phyloP scores from a whole-genome alignment of 2,888 invertebrate species.

The Cryptus armator region DNA sequence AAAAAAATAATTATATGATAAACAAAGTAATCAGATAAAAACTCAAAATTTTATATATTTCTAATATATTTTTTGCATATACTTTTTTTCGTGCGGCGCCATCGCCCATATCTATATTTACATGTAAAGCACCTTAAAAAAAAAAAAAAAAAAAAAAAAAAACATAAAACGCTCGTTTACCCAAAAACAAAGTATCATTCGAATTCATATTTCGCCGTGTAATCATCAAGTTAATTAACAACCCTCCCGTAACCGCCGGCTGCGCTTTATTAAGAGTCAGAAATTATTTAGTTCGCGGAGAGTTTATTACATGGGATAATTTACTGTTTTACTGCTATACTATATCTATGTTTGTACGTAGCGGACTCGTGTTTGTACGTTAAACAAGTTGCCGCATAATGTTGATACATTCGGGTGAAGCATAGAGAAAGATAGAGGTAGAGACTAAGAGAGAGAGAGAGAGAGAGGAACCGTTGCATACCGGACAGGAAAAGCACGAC shows the following conservation, averaged over 20 bases:
- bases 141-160: too few species aligned
- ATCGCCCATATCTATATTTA: too few species aligned
- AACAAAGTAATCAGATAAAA: too few species aligned
- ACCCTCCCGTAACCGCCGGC: neutral
- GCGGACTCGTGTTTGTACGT: neutral
- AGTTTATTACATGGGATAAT: neutral
- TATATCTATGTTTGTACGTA: neutral
- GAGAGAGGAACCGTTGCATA: neutral
- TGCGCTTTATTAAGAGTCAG: neutral
- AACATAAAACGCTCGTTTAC: too few species aligned
- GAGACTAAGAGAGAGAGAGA: neutral
- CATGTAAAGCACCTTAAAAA: too few species aligned
- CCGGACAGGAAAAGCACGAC: slow-evolving; percentile 11
- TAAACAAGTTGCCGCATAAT: neutral
- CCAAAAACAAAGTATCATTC: too few species aligned
- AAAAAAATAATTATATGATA: too few species aligned
- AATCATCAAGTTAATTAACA: neutral
- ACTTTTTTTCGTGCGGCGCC: too few species aligned
- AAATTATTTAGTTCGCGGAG: slow-evolving; percentile 3
- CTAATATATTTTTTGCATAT: too few species aligned
- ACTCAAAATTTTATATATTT: too few species aligned
- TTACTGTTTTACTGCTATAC: neutral
- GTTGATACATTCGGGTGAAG: neutral
- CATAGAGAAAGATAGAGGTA: neutral
- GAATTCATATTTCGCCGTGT: neutral